Evolutionary conservation across 2,797 vertebrate genomes (phyloP).

Genomic region (Hypotaenidia philippensis): DNA sequence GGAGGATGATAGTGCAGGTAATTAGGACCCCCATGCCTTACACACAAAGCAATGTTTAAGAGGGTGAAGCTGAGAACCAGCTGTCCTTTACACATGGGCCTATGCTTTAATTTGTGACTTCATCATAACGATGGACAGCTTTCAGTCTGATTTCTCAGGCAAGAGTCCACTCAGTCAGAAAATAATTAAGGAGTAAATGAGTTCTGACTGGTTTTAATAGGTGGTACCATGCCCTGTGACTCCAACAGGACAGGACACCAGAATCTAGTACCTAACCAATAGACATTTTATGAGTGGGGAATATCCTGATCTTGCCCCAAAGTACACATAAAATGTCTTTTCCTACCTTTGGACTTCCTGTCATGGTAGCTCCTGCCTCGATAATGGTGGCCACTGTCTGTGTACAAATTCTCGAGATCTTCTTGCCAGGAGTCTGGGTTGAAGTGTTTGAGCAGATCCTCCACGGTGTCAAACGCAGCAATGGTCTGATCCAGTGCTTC

Average conservation of each 20-base stretch:
- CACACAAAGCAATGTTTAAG: slow-evolving; percentile 19
- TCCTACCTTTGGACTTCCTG: slow-evolving; percentile 92
- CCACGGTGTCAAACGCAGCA: slow-evolving; percentile 91
- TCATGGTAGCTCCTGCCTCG: slow-evolving; percentile 89
- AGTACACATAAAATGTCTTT: neutral
- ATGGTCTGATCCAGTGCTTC: slow-evolving; percentile 91
- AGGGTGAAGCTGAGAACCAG: slow-evolving; percentile 29
- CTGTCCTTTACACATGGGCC: neutral
- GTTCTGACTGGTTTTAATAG: neutral
- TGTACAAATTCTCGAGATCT: slow-evolving; percentile 92
- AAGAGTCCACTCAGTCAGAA: neutral
- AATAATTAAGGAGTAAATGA: neutral
- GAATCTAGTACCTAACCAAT: neutral
- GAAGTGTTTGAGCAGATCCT: slow-evolving; percentile 90
- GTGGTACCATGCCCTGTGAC: neutral
- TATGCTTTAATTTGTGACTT: neutral
- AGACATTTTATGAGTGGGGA: neutral
- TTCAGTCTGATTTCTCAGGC: neutral
- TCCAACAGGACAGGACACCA: neutral
- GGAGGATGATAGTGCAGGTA: slow-evolving; percentile 19
- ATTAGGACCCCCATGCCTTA: slow-evolving; percentile 32
- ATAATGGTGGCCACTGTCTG: slow-evolving; percentile 86
- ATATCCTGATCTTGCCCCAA: neutral
- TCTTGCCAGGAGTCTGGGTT: slow-evolving; percentile 94
- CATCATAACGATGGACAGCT: neutral